Evolutionary conservation across 1,140 invertebrate genomes (phyloP).

Genomic region (Drosophila teissieri): DNA sequence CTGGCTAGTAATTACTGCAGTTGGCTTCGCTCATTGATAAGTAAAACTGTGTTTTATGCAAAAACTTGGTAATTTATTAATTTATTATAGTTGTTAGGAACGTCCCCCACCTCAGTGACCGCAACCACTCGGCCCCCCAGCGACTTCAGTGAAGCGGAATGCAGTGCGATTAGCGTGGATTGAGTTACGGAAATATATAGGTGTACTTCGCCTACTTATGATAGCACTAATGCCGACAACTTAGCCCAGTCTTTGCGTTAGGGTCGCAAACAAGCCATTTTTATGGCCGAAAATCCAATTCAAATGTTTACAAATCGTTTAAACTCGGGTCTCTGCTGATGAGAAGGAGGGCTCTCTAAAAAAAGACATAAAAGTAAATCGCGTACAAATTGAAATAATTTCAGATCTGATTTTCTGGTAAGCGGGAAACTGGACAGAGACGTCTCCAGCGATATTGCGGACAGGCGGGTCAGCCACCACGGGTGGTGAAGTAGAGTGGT

Average conservation of each 20-base stretch:
- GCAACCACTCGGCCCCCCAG: conserved; percentile 21
- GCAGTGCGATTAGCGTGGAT: conserved; percentile 69
- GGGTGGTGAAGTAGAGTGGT: conserved; percentile 20
- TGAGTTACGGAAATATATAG: conserved; percentile 58
- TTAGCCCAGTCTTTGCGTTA: conserved; percentile 60
- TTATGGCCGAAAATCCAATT: conserved; percentile 82
- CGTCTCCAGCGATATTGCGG: conserved; percentile 59
- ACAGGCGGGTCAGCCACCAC: conserved; percentile 70
- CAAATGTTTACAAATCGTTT: conserved; percentile 83
- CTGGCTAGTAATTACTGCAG: conserved; percentile 58
- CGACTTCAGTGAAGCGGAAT: conserved; percentile 55
- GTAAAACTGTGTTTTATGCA: conserved; percentile 71
- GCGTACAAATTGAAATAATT: conserved; percentile 85
- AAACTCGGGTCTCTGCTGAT: conserved; percentile 51
- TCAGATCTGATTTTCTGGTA: conserved; percentile 83
- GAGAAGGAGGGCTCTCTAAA: conserved; percentile 29
- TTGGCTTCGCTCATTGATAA: conserved; percentile 68
- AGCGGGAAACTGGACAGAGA: conserved; percentile 66
- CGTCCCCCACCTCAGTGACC: conserved; percentile 1
- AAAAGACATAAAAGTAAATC: conserved; percentile 84
- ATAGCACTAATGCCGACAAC: conserved; percentile 64
- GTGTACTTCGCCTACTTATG: conserved; percentile 56
- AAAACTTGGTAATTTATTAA: conserved; percentile 78
- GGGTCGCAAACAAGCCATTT: conserved; percentile 76
- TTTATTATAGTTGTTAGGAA: conserved; percentile 70